A percentile compares a stretch with the other conserved stretches of the same genome.
Evolutionary conservation across 2,113 vertebrate species (phyloP).

Genomic region (Colinus virginianus): DNA sequence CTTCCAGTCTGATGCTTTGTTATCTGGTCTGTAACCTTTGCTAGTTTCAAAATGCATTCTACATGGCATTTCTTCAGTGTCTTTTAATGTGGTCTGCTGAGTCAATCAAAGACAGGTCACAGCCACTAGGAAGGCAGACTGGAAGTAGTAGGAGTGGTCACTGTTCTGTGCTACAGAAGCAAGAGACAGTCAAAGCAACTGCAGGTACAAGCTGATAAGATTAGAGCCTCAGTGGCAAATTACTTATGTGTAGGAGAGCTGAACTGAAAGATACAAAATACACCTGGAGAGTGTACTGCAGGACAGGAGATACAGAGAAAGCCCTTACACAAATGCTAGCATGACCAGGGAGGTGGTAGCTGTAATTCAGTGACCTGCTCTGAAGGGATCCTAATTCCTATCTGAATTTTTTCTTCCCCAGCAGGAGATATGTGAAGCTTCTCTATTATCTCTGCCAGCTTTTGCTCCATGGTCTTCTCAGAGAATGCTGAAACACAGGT

Average conservation of each 20-base stretch:
- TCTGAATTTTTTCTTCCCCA: neutral
- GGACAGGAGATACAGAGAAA: neutral
- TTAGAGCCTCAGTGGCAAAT: neutral
- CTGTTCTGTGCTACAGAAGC: neutral
- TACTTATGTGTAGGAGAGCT: neutral
- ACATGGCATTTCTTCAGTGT: neutral
- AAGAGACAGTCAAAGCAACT: neutral
- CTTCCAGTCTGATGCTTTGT: neutral
- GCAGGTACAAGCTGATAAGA: neutral
- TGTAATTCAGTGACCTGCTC: slow-evolving; percentile 21
- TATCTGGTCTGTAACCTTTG: neutral
- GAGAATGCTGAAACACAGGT: neutral
- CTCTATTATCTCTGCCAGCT: slow-evolving; percentile 29
- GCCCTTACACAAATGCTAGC: neutral
- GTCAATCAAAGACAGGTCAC: neutral
- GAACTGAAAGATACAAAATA: neutral
- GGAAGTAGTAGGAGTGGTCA: neutral
- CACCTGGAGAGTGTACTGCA: neutral
- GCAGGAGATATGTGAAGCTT: neutral
- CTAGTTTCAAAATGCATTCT: neutral
- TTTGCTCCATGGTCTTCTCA: slow-evolving; percentile 5
- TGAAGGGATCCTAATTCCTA: neutral
- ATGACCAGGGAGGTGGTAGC: neutral
- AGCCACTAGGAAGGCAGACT: neutral
- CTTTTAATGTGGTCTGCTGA: neutral